phyloP scores from a whole-genome alignment of 2,797 vertebrate species.

The Ctenochaetus hawaiiensis region DNA sequence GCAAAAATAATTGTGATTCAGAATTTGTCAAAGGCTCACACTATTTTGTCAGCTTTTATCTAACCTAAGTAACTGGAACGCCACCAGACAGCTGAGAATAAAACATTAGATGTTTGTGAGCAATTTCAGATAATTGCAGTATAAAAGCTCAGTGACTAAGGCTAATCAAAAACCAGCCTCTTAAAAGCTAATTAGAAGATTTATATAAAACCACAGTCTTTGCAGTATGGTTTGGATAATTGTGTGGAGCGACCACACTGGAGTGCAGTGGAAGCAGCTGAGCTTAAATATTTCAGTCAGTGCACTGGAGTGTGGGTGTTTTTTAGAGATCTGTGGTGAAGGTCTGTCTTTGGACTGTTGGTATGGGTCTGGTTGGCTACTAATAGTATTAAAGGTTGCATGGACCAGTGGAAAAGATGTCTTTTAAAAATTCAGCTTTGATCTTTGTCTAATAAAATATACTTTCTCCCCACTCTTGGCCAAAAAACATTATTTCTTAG shows the following conservation, averaged over 20 bases:
- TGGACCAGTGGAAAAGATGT: constrained; percentile 12
- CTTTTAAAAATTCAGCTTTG: not conserved
- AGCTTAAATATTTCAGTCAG: constrained; percentile 43
- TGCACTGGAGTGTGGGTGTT: constrained; percentile 34
- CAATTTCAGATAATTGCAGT: constrained; percentile 37
- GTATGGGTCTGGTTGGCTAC: constrained; percentile 12
- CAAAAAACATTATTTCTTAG: not conserved
- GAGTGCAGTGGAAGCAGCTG: constrained; percentile 24
- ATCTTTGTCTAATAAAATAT: not conserved
- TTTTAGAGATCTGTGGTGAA: constrained; percentile 37
- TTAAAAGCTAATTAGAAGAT: constrained; percentile 54
- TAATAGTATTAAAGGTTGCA: constrained; percentile 35
- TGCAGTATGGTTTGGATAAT: constrained; percentile 47
- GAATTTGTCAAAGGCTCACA: not conserved
- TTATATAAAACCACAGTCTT: constrained; percentile 41
- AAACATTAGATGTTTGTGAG: constrained; percentile 44
- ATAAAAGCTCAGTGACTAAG: constrained; percentile 29
- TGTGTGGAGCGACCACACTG: constrained; percentile 22
- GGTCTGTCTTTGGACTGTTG: constrained; percentile 14
- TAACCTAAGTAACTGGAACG: constrained; percentile 8
- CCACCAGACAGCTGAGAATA: constrained; percentile 26
- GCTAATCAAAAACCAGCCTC: constrained; percentile 34
- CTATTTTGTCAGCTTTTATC: constrained; percentile 2
- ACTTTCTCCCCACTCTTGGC: not conserved
- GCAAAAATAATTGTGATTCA: constrained; percentile 20